Evolutionary conservation across 2,113 vertebrate genomes (phyloP).

Genomic region (Chloropsis cyanopogon): DNA sequence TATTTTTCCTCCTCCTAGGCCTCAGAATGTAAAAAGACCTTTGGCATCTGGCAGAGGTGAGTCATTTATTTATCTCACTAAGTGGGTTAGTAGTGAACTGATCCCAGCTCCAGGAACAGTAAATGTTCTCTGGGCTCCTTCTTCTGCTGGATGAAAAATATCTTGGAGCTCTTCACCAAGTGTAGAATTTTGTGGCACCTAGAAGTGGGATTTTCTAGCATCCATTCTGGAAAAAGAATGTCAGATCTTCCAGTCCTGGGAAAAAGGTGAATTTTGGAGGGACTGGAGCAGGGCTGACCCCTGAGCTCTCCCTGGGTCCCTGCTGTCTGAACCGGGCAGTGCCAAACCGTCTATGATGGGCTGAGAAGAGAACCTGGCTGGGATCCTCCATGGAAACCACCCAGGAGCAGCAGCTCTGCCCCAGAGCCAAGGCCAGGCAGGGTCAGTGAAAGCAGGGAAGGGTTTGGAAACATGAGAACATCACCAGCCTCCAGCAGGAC

Average conservation of each 20-base stretch:
- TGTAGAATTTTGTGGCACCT: background rate
- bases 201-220: background rate
- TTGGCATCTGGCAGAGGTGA: slow-evolving; percentile 77
- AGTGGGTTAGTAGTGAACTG: background rate
- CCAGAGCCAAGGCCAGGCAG: background rate
- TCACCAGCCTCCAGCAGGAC: background rate
- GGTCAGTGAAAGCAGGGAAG: background rate
- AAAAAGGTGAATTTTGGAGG: background rate
- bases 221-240: background rate
- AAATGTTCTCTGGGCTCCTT: background rate
- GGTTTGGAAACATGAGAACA: background rate
- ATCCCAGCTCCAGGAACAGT: background rate
- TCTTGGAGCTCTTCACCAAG: background rate
- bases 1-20: slow-evolving; percentile 69
- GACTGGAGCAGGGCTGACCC: background rate
- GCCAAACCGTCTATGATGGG: background rate
- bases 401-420: background rate
- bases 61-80: slow-evolving; percentile 30
- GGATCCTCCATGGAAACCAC: background rate
- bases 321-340: background rate
- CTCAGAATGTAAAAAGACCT: slow-evolving; percentile 84
- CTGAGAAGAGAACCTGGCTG: background rate
- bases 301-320: background rate
- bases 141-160: background rate
- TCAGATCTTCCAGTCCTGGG: background rate